Evolutionary conservation across 2,888 invertebrate genomes (phyloP), one percentile per base, ranked within the genome.

Genomic region (Cataglyphis livida): DNA sequence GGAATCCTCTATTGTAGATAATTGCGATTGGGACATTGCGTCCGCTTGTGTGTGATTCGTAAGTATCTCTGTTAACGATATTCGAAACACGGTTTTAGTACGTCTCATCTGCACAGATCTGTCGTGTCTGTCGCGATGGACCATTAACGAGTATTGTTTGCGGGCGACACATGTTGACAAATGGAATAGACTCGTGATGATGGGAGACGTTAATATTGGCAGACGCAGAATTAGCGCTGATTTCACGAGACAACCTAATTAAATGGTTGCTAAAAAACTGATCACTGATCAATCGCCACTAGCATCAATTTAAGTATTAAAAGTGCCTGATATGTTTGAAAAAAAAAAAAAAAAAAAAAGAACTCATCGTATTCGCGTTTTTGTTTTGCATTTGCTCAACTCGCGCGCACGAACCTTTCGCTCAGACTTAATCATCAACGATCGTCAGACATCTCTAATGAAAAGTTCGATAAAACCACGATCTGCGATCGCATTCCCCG

Each of bases 131-230:
- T 81, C 83, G 32, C 51, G 83, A 82, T 78, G 35, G 59, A 79
- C 79, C 48, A 79, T 83, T 85, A 85, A 87, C 84, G 83, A 83
- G 79, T 81, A 85, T 82, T 71, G 83, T 79, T 83, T 87, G 87
- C 68, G 81, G 28, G 61, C 73, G 71, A 79, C 68, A 73, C 73
- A 68, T 71, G 66, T 81, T 82, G 87, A 86, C 88, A 83, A 76
- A 83, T 73, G 83, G 71, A 82, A 86, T 82, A 81, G 79, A 83
- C 70, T 51, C 61, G 70, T 59, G 74, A 54, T 66, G 74, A 54
- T 48, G 83, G 65, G 66, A 73, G 75, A 84, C 85, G 73, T 87
- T 88, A 87, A 85, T 87, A 87, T 85, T 71, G 68, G 76, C 59
- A 70, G 76, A 81, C 81, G 75, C 73, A 71, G 75, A 81, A 85